Conservation (phyloP, 2,888 invertebrate genomes). For the Yponomeuta cagnagella region DNA sequence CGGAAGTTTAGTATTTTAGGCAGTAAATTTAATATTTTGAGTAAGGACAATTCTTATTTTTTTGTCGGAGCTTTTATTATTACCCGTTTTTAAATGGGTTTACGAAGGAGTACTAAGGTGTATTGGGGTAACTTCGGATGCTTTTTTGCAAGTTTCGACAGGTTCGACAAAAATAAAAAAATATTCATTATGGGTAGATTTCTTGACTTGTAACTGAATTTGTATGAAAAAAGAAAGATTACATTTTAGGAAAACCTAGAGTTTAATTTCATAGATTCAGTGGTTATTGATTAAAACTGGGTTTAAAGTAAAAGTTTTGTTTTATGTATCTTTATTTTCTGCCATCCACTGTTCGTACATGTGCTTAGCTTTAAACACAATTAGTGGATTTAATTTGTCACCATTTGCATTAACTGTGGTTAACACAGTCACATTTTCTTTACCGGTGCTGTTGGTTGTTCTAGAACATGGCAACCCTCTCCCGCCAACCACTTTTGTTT, state of each 20-base stretch:
- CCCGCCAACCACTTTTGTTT: slow-evolving; percentile 19
- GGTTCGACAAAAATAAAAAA: not conserved
- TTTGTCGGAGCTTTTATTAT: no score
- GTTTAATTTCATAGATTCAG: not conserved
- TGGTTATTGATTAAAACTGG: not conserved
- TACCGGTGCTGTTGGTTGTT: slow-evolving; percentile 15
- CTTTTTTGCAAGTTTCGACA: not conserved
- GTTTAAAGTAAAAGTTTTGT: slow-evolving; percentile 13
- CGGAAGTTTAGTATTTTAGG: no score
- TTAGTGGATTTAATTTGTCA: slow-evolving; percentile 23
- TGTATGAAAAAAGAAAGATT: slow-evolving; percentile 1
- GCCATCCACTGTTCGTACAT: slow-evolving; percentile 30
- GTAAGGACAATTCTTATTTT: no score
- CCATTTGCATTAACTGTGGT: slow-evolving; percentile 21
- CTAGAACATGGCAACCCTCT: slow-evolving; percentile 12
- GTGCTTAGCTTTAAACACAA: slow-evolving; percentile 26
- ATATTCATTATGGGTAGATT: not conserved
- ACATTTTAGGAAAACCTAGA: not conserved
- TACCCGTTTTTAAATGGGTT: no score
- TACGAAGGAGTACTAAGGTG: no score
- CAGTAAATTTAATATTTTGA: no score
- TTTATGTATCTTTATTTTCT: slow-evolving; percentile 21
- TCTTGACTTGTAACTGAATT: not conserved
- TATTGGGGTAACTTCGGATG: not conserved
- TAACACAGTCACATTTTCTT: slow-evolving; percentile 6